Evolutionary conservation across 2,888 invertebrate species (phyloP).

Genomic region (Stenodera caucasica): DNA sequence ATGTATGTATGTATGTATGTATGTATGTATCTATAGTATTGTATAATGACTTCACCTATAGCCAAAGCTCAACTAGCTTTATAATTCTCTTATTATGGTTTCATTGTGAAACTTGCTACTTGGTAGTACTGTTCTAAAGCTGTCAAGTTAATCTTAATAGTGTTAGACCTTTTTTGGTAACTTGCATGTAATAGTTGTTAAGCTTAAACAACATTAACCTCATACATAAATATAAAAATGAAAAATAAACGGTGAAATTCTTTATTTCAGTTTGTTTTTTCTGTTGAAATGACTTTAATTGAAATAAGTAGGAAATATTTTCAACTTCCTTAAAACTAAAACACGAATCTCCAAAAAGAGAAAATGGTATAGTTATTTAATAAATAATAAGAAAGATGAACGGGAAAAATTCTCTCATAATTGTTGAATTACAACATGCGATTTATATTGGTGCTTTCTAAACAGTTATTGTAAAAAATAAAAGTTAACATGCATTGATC

Average conservation of each 20-base stretch:
- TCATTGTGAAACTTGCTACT: conserved; percentile 24
- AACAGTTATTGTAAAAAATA: conserved; percentile 7
- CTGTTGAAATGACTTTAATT: not conserved
- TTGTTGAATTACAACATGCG: conserved; percentile 14
- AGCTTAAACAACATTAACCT: conserved; percentile 18
- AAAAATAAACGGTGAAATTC: not conserved
- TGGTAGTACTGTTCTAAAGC: conserved; percentile 19
- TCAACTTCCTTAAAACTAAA: conserved; percentile 10
- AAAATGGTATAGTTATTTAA: too few species aligned
- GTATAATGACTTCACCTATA: conserved; percentile 18
- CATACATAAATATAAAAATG: conserved; percentile 5
- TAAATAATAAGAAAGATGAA: too few species aligned
- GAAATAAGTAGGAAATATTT: not conserved
- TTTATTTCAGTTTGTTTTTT: not conserved
- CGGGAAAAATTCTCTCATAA: conserved; percentile 13
- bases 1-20: not conserved
- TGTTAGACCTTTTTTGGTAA: conserved; percentile 25
- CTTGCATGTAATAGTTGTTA: conserved; percentile 24
- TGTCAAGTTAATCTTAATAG: conserved; percentile 24
- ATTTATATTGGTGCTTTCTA: conserved; percentile 6
- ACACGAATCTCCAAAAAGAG: conserved; percentile 4
- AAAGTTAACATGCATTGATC: conserved; percentile 22
- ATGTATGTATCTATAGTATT: not conserved
- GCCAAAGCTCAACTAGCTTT: conserved; percentile 25
- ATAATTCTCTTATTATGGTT: conserved; percentile 25